Percentiles rank a stretch among this genome's conserved stretches.
phyloP scores from a whole-genome alignment of 2,888 invertebrate genomes.

The Oscheius sp. region DNA sequence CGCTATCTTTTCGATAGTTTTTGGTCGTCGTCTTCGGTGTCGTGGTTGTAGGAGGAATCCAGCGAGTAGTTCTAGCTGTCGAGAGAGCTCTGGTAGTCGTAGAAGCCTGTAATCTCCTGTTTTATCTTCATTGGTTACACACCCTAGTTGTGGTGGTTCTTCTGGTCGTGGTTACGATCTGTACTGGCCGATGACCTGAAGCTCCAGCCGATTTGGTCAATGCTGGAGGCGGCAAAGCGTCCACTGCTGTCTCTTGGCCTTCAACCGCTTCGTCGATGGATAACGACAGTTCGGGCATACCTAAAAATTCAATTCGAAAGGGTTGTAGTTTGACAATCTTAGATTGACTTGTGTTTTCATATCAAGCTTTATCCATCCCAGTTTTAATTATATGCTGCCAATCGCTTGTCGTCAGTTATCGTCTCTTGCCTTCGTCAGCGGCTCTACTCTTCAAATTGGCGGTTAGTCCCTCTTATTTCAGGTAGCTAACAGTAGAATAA shows the following conservation, averaged over 20 bases:
- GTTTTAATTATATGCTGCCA: no score
- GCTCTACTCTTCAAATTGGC: no score
- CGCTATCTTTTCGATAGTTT: slow-evolving; percentile 68
- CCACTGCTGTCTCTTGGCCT: slow-evolving; percentile 31
- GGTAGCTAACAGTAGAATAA: no score
- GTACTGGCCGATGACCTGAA: not conserved
- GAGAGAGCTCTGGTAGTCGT: slow-evolving; percentile 24
- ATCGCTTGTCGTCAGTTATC: no score
- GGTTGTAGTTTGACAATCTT: no score
- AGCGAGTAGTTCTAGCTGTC: slow-evolving; percentile 34
- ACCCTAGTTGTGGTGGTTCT: slow-evolving; percentile 4
- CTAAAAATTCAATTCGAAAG: not conserved
- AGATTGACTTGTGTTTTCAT: no score
- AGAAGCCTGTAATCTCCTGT: slow-evolving; percentile 18
- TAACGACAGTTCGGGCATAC: slow-evolving; percentile 42
- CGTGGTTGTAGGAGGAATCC: slow-evolving; percentile 32
- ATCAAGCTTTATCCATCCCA: no score
- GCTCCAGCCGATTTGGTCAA: not conserved
- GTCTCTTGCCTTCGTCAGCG: no score
- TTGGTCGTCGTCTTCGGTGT: slow-evolving; percentile 44
- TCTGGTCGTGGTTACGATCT: slow-evolving; percentile 6
- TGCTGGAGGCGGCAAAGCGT: slow-evolving; percentile 26
- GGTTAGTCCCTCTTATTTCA: no score
- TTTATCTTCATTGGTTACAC: slow-evolving; percentile 13
- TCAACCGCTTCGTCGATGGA: slow-evolving; percentile 41